phyloP scores from a whole-genome alignment of 35 echinoderm and acorn worm genomes.

The Ophiothrix spiculata region DNA sequence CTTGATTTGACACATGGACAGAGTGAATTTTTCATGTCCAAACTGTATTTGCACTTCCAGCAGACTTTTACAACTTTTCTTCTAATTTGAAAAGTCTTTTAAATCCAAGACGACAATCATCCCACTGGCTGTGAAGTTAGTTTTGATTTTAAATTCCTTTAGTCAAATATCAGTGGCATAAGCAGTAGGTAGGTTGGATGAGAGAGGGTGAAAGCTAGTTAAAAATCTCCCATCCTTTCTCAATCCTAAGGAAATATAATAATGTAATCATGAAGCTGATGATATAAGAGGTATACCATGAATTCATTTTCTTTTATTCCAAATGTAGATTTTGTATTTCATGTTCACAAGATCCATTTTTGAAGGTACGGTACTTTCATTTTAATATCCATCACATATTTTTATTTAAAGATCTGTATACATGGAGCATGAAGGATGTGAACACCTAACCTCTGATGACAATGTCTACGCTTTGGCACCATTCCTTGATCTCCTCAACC shows the following conservation, averaged over 20 bases:
- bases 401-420: conserved; percentile 28
- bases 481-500: conserved; percentile 84
- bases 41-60: too few species aligned
- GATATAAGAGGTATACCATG: not conserved
- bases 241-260: not conserved
- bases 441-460: conserved; percentile 5
- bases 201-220: too few species aligned
- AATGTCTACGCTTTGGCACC: conserved; percentile 78
- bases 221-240: too few species aligned
- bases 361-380: not conserved
- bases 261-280: not conserved
- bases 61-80: too few species aligned
- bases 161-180: too few species aligned
- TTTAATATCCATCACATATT: not conserved
- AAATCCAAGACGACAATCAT: too few species aligned
- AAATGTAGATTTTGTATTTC: not conserved
- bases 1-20: too few species aligned
- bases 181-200: too few species aligned
- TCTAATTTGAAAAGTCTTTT: too few species aligned
- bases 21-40: too few species aligned
- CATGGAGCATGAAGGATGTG: conserved; percentile 18
- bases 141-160: too few species aligned
- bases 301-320: not conserved
- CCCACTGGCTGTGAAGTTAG: too few species aligned
- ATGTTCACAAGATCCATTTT: not conserved